These are phyloP conservation scores for Elysia chlorotica DNA, from an alignment of 1,140 invertebrate genomes.

Conservation along the genomic window DNA sequence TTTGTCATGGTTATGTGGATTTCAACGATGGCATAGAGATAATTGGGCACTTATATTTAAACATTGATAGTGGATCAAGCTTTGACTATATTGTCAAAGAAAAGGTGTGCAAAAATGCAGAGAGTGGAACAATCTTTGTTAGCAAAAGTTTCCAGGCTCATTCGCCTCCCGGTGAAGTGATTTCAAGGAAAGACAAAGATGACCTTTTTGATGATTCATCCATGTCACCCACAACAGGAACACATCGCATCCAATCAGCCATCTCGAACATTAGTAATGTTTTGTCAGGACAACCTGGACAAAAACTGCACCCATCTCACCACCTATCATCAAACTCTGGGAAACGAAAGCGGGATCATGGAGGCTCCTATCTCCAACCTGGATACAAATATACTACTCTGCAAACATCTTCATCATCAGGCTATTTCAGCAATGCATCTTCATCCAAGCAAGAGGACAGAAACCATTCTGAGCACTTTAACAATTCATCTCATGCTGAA, in stretches of 20 bases:
- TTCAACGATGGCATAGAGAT: slow-evolving; percentile 34
- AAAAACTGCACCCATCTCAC: slow-evolving; percentile 16
- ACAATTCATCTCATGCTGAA: slow-evolving; percentile 15
- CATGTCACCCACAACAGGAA: slow-evolving; percentile 5
- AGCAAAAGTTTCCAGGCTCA: slow-evolving; percentile 36
- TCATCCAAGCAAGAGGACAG: slow-evolving; percentile 10
- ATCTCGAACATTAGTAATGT: slow-evolving; percentile 28
- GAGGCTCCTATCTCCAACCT: slow-evolving; percentile 6
- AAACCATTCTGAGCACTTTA: slow-evolving; percentile 21
- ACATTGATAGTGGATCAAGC: slow-evolving; percentile 28
- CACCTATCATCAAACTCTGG: slow-evolving; percentile 11
- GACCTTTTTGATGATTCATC: slow-evolving; percentile 8
- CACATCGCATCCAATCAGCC: slow-evolving; percentile 17
- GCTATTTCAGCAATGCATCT: slow-evolving; percentile 8
- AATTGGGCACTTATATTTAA: slow-evolving; percentile 37
- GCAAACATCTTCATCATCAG: slow-evolving; percentile 10
- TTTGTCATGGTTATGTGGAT: slow-evolving; percentile 38
- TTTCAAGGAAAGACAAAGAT: slow-evolving; percentile 15
- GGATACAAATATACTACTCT: slow-evolving; percentile 18
- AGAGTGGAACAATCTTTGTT: slow-evolving; percentile 32
- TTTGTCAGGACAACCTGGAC: slow-evolving; percentile 14
- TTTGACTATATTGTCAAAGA: slow-evolving; percentile 36
- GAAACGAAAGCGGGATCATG: slow-evolving; percentile 24
- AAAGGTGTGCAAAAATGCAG: slow-evolving; percentile 34
- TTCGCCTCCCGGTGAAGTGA: slow-evolving; percentile 13